phyloP scores from a whole-genome alignment of 1,140 invertebrate species.

The Telenomus remus region DNA sequence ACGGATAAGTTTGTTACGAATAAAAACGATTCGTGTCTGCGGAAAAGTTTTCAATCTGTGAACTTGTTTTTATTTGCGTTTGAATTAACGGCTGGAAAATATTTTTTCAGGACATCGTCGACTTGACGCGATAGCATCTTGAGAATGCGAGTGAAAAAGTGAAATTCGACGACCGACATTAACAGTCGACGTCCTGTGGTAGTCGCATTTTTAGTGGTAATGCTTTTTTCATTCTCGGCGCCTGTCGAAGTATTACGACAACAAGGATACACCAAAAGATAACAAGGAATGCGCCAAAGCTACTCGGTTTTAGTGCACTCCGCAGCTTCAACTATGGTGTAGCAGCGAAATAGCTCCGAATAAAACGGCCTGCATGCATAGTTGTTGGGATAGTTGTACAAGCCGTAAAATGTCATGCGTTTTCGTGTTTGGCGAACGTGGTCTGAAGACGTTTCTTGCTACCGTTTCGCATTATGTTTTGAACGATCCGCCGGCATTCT shows the following conservation, averaged over 20 bases:
- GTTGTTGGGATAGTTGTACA: constrained; percentile 43
- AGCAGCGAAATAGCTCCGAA: constrained; percentile 34
- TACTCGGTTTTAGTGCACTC: constrained; percentile 48
- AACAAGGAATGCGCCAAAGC: constrained; percentile 46
- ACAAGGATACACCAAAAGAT: constrained; percentile 46
- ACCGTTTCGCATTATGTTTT: constrained; percentile 30
- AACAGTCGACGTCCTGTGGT: too few relatives aligned
- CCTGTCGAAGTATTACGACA: constrained; percentile 43
- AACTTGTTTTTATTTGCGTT: too few relatives aligned
- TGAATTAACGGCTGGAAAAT: too few relatives aligned
- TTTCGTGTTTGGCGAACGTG: constrained; percentile 36
- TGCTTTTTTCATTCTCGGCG: constrained; percentile 41
- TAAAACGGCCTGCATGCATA: constrained; percentile 45
- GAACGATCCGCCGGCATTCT: constrained; percentile 6
- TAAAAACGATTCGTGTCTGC: too few relatives aligned
- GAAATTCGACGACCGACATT: too few relatives aligned
- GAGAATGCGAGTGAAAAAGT: too few relatives aligned
- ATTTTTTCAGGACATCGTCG: too few relatives aligned
- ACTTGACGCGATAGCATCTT: too few relatives aligned
- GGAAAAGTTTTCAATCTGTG: too few relatives aligned
- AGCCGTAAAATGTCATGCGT: constrained; percentile 48
- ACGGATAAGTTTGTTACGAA: too few relatives aligned
- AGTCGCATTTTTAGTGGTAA: constrained; percentile 15
- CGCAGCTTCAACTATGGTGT: constrained; percentile 18
- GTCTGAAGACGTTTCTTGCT: constrained; percentile 36